Percentiles rank a stretch among this genome's conserved stretches.
Evolutionary conservation across 2,113 vertebrate genomes (phyloP).

Genomic region (Paramormyrops kingsleyae): DNA sequence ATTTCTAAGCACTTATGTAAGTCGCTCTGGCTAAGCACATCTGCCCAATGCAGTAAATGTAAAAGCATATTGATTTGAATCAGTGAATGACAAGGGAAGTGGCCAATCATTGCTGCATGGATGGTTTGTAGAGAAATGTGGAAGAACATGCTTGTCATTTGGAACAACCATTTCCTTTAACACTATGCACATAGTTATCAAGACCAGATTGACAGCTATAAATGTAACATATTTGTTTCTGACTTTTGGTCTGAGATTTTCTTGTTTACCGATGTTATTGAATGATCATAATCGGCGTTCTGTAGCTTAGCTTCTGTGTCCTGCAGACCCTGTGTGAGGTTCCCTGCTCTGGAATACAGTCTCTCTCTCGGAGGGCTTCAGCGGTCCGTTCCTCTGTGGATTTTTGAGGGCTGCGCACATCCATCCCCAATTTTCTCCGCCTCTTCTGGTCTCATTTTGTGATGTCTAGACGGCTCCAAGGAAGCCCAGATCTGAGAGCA

Average conservation of each 20-base stretch:
- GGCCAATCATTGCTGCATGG: not conserved
- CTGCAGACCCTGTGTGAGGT: not conserved
- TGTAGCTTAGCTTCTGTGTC: not conserved
- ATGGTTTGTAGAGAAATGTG: not conserved
- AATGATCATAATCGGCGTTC: not conserved
- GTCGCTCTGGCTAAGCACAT: too few relatives aligned
- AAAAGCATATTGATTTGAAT: too few relatives aligned
- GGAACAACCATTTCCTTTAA: not conserved
- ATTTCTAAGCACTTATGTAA: too few relatives aligned
- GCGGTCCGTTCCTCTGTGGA: not conserved
- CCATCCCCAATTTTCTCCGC: not conserved
- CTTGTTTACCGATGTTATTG: not conserved
- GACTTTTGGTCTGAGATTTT: not conserved
- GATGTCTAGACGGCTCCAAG: not conserved
- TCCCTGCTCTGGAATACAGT: not conserved
- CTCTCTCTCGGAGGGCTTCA: not conserved
- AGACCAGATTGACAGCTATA: not conserved
- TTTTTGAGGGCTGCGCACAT: not conserved
- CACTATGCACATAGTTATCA: not conserved
- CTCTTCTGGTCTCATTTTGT: not conserved
- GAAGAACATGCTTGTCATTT: not conserved
- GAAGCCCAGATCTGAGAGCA: not conserved
- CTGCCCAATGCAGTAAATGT: too few relatives aligned
- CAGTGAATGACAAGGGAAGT: too few relatives aligned
- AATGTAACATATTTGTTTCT: not conserved